Conservation (phyloP, 1,140 invertebrate genomes). For the Drosophila tropicalis region DNA sequence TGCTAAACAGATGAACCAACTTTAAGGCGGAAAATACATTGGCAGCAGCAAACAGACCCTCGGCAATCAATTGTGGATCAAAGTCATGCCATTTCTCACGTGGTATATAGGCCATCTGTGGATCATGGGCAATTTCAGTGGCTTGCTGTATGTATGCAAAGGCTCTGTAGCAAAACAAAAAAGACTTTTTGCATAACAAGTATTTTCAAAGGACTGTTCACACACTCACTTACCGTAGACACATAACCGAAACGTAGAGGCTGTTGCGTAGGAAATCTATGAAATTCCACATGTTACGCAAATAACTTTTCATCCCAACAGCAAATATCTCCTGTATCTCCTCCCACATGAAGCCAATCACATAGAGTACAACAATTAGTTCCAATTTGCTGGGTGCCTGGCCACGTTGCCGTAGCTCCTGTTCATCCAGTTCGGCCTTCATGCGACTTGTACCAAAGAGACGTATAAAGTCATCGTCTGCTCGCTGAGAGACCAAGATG, state of each 20-base stretch:
- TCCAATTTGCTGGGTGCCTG: constrained; percentile 91
- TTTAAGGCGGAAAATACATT: constrained; percentile 95
- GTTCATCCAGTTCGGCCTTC: constrained; percentile 85
- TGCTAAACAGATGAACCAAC: constrained; percentile 94
- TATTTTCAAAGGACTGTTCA: neutral
- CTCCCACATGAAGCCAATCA: constrained; percentile 94
- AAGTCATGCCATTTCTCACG: constrained; percentile 95
- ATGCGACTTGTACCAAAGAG: constrained; percentile 88
- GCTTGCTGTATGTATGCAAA: constrained; percentile 91
- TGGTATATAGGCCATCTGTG: constrained; percentile 88
- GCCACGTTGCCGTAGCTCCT: constrained; percentile 89
- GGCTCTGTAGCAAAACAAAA: constrained; percentile 60
- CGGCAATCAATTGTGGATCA: constrained; percentile 96
- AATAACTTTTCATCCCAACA: constrained; percentile 92
- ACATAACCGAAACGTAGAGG: constrained; percentile 91
- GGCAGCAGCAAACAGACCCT: constrained; percentile 96
- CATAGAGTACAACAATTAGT: constrained; percentile 90
- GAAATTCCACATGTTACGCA: constrained; percentile 97
- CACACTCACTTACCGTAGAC: constrained; percentile 85
- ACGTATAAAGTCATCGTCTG: constrained; percentile 89
- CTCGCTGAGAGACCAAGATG: constrained; percentile 93
- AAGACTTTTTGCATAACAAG: too few species aligned
- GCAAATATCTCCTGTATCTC: constrained; percentile 95
- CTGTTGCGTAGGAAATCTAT: constrained; percentile 96
- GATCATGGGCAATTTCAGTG: constrained; percentile 87